These are phyloP conservation scores for Tribolium madens DNA, from an alignment of 1,140 invertebrate species.

Conservation along the genomic window DNA sequence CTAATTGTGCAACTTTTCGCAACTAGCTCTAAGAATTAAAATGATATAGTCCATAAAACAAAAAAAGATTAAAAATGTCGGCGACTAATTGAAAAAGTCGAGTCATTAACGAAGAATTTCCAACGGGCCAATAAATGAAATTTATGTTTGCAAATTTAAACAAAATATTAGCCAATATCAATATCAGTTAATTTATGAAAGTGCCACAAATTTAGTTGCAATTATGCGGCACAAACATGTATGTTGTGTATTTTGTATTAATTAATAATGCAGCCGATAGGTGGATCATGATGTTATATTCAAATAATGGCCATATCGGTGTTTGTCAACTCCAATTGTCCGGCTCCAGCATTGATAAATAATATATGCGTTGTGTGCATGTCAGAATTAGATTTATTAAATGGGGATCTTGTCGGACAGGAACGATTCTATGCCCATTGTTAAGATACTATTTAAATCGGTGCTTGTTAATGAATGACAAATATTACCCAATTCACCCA, in stretches of 20 bases:
- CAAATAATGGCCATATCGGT: constrained; percentile 60
- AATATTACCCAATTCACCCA: constrained; percentile 22
- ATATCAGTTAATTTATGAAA: constrained; percentile 64
- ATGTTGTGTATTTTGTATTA: constrained; percentile 63
- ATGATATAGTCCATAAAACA: not conserved
- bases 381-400: constrained; percentile 59
- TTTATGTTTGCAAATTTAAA: constrained; percentile 61
- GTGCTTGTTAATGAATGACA: constrained; percentile 34
- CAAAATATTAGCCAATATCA: constrained; percentile 63
- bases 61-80: not conserved
- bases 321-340: constrained; percentile 61
- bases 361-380: constrained; percentile 58
- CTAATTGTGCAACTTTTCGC: constrained; percentile 51
- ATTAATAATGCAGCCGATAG: constrained; percentile 62
- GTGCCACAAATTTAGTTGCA: constrained; percentile 62
- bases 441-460: constrained; percentile 42
- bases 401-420: constrained; percentile 54
- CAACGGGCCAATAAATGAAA: constrained; percentile 54
- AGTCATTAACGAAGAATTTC: constrained; percentile 44
- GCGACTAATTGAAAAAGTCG: not conserved
- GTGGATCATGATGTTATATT: constrained; percentile 62
- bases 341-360: constrained; percentile 57
- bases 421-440: constrained; percentile 47
- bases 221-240: constrained; percentile 61
- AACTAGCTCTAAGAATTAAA: constrained; percentile 3